Evolutionary conservation across 2,888 invertebrate genomes (phyloP).

Genomic region (Cheiracanthium punctorium): DNA sequence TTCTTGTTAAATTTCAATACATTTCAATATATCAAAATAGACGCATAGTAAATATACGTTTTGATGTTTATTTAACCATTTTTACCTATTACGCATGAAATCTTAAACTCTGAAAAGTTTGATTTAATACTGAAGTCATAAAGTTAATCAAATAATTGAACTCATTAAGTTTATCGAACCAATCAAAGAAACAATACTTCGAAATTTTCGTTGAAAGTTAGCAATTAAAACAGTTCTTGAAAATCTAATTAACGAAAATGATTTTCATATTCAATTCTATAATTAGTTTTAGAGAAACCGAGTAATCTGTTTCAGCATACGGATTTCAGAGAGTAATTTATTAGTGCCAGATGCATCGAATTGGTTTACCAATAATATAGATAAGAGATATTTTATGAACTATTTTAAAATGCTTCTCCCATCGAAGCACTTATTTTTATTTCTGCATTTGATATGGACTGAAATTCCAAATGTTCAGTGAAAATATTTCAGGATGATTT

Average conservation of each 20-base stretch:
- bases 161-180: not conserved
- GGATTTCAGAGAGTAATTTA: not conserved
- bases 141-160: too few species aligned
- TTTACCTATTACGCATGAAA: too few species aligned
- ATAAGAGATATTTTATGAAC: not conserved
- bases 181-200: not conserved
- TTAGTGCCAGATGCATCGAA: not conserved
- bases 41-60: too few species aligned
- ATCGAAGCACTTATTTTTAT: too few species aligned
- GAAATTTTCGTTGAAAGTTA: not conserved
- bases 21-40: too few species aligned
- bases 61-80: too few species aligned
- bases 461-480: too few species aligned
- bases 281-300: not conserved
- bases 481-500: too few species aligned
- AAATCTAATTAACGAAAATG: constrained; percentile 8
- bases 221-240: not conserved
- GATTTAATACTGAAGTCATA: too few species aligned
- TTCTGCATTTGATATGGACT: too few species aligned
- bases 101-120: too few species aligned
- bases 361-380: not conserved
- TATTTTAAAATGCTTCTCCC: not conserved
- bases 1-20: too few species aligned
- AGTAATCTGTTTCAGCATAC: not conserved
- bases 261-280: not conserved